Evolutionary conservation across 2,113 vertebrate genomes (phyloP).

Genomic region (Tauraco erythrolophus): DNA sequence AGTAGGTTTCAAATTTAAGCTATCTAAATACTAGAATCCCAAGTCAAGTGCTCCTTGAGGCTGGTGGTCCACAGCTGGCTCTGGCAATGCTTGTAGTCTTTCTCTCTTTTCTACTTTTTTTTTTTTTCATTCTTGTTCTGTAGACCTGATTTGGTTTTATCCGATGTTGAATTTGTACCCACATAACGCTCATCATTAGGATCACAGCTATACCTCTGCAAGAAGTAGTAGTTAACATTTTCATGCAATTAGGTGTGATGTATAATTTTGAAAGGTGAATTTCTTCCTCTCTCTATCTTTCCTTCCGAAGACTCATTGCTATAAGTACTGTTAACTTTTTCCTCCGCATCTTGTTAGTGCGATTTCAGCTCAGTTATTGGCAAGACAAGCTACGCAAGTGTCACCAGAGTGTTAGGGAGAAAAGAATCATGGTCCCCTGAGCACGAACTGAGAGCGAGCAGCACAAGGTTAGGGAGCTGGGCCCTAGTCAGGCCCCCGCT

Average conservation of each 20-base stretch:
- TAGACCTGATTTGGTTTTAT: neutral
- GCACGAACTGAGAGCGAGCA: fast-evolving
- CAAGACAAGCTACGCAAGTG: neutral
- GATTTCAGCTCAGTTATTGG: neutral
- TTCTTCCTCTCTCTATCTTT: neutral
- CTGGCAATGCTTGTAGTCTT: neutral
- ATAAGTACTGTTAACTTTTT: neutral
- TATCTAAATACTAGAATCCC: neutral
- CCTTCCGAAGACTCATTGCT: neutral
- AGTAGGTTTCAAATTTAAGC: neutral
- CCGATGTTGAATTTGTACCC: neutral
- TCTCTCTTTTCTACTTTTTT: neutral
- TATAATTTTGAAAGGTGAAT: neutral
- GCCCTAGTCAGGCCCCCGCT: neutral
- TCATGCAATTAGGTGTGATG: neutral
- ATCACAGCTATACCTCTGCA: neutral
- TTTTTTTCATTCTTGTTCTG: neutral
- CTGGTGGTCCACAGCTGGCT: neutral
- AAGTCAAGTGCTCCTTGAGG: neutral
- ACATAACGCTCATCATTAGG: neutral
- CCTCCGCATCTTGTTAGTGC: neutral
- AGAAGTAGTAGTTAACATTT: neutral
- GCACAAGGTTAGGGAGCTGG: neutral
- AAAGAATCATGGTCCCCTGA: neutral
- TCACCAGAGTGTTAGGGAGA: neutral